Conservation (phyloP, 2,888 invertebrate genomes). For the Ferdinandea cuprea region DNA sequence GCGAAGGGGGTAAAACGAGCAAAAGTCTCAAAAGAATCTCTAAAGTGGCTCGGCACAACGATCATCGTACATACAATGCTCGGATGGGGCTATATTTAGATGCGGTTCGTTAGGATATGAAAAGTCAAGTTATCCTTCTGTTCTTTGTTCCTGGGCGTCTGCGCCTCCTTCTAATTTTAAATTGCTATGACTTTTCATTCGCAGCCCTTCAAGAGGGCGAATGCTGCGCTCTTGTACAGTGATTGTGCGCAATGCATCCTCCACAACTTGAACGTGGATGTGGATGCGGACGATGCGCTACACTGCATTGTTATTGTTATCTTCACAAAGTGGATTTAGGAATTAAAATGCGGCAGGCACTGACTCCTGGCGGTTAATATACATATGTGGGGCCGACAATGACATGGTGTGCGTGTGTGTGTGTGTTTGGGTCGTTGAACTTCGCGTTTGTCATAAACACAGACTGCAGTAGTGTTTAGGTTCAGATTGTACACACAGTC, state of each 20-base stretch:
- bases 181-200: slow-evolving; percentile 46
- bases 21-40: slow-evolving; percentile 22
- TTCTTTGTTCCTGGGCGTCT: slow-evolving; percentile 57
- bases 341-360: slow-evolving; percentile 41
- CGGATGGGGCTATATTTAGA: slow-evolving; percentile 59
- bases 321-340: slow-evolving; percentile 41
- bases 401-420: slow-evolving; percentile 19
- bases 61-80: slow-evolving; percentile 9
- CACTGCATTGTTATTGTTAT: slow-evolving; percentile 45
- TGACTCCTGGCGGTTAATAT: slow-evolving; percentile 43
- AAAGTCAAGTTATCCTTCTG: slow-evolving; percentile 70
- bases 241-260: slow-evolving; percentile 13
- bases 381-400: slow-evolving; percentile 34
- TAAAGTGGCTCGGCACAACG: slow-evolving; percentile 13
- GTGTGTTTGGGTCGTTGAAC: slow-evolving; percentile 53
- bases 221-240: slow-evolving; percentile 2
- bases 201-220: slow-evolving; percentile 52
- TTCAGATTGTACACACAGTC: slow-evolving; percentile 40
- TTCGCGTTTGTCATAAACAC: slow-evolving; percentile 28
- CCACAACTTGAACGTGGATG: slow-evolving; percentile 17
- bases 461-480: slow-evolving; percentile 7
- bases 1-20: slow-evolving; percentile 48
- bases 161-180: slow-evolving; percentile 68
- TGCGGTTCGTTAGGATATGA: slow-evolving; percentile 48
- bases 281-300: slow-evolving; percentile 1